phyloP scores from a whole-genome alignment of 2,797 vertebrate genomes.

The Bradypus variegatus region DNA sequence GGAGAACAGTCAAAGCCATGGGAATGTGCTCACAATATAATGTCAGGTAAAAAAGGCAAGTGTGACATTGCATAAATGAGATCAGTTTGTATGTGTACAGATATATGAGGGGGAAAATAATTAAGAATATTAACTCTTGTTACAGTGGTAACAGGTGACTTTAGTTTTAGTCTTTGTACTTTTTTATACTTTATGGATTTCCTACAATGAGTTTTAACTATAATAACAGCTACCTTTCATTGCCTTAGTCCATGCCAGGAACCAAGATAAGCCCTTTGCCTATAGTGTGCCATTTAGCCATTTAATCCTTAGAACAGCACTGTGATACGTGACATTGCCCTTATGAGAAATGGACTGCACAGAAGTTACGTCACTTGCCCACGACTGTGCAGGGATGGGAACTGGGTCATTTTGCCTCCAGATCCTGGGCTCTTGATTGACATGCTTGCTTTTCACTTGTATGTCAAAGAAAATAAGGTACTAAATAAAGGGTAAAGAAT shows the following conservation, averaged over 20 bases:
- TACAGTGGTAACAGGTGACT: not conserved
- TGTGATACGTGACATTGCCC: not conserved
- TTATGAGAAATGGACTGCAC: not conserved
- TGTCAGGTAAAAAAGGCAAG: not conserved
- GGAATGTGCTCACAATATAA: not conserved
- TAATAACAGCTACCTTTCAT: not conserved
- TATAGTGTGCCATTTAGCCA: not conserved
- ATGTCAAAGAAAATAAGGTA: slow-evolving; percentile 25
- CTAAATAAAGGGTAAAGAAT: slow-evolving; percentile 7
- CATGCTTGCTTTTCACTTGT: slow-evolving; percentile 6
- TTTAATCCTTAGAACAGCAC: not conserved
- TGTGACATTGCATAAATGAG: not conserved
- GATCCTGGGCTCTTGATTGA: not conserved
- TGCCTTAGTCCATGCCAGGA: not conserved
- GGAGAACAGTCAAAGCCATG: not conserved
- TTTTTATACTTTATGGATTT: not conserved
- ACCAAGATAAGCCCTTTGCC: not conserved
- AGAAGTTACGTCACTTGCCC: not conserved
- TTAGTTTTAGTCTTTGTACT: not conserved
- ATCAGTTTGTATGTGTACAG: not conserved
- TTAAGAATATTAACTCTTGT: not conserved
- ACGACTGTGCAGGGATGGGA: not conserved
- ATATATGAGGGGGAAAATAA: not conserved
- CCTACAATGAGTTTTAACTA: not conserved
- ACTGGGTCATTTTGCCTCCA: not conserved